Evolutionary conservation across 2,113 vertebrate species (phyloP).

Genomic region (Heloderma charlesbogerti): DNA sequence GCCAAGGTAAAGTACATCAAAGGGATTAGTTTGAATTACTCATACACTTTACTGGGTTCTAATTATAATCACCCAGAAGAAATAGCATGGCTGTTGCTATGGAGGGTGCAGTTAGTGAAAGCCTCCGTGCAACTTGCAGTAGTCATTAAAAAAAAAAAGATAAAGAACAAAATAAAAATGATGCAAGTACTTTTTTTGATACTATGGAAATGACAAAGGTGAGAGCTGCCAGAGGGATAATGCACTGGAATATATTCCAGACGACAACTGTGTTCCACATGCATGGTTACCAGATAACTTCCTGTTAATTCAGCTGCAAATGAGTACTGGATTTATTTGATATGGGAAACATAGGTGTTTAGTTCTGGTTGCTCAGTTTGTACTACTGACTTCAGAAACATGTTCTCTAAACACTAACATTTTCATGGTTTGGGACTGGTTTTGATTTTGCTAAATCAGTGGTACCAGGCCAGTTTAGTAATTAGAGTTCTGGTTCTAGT

Average conservation of each 20-base stretch:
- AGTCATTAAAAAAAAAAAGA: background rate
- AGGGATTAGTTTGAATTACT: constrained; percentile 7
- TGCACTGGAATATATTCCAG: background rate
- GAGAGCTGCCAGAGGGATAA: background rate
- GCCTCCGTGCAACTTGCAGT: background rate
- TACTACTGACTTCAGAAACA: background rate
- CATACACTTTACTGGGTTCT: constrained; percentile 7
- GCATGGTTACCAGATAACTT: background rate
- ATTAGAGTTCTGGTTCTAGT: background rate
- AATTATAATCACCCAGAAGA: constrained; percentile 27
- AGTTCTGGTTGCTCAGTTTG: too few relatives aligned
- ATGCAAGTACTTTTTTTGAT: background rate
- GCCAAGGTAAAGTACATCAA: background rate
- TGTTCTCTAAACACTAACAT: too few relatives aligned
- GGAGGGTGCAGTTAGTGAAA: background rate
- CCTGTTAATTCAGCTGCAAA: background rate
- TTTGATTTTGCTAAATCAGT: background rate
- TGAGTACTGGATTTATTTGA: background rate
- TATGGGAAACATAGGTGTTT: background rate
- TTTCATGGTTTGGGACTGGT: background rate
- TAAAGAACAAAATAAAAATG: background rate
- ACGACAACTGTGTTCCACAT: background rate
- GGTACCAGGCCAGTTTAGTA: background rate
- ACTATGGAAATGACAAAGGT: background rate
- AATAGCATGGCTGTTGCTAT: background rate